Percentiles rank a stretch among this genome's conserved stretches.
These are phyloP conservation scores for Aphidius colemani DNA, from an alignment of 2,888 invertebrate species.

Conservation along the genomic window DNA sequence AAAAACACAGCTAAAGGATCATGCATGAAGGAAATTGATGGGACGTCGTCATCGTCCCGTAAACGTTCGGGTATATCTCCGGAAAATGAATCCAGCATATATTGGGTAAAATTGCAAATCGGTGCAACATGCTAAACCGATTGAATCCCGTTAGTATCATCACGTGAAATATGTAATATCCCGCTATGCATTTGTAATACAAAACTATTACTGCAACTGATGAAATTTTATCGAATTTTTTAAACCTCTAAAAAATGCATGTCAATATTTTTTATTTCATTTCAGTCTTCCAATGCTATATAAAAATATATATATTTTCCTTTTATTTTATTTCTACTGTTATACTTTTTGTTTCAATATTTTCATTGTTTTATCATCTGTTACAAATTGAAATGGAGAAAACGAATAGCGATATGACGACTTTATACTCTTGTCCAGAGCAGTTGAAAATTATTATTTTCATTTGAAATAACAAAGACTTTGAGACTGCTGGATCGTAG, in stretches of 20 bases:
- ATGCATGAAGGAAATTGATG: conserved; percentile 9
- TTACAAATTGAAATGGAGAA: too few species aligned
- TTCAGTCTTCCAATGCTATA: neutral
- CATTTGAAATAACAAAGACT: too few species aligned
- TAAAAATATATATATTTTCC: too few species aligned
- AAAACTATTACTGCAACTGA: neutral
- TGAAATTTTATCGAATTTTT: neutral
- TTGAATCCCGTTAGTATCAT: conserved; percentile 35
- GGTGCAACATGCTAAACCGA: conserved; percentile 34
- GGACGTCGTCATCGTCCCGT: conserved; percentile 28
- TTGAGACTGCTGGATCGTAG: too few species aligned
- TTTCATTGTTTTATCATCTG: too few species aligned
- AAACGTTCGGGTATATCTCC: conserved; percentile 36
- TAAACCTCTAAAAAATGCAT: neutral
- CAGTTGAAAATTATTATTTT: too few species aligned
- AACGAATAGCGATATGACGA: too few species aligned
- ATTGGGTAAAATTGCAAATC: conserved; percentile 35
- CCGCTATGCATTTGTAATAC: conserved; percentile 18
- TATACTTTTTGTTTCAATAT: too few species aligned
- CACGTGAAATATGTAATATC: conserved; percentile 32
- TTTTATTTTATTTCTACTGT: too few species aligned
- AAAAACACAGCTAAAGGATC: too few species aligned
- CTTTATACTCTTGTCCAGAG: too few species aligned
- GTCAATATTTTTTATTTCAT: neutral
- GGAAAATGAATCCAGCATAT: conserved; percentile 39